Conservation (phyloP, 2,113 vertebrate genomes). For the Paraplagusia blochii region DNA sequence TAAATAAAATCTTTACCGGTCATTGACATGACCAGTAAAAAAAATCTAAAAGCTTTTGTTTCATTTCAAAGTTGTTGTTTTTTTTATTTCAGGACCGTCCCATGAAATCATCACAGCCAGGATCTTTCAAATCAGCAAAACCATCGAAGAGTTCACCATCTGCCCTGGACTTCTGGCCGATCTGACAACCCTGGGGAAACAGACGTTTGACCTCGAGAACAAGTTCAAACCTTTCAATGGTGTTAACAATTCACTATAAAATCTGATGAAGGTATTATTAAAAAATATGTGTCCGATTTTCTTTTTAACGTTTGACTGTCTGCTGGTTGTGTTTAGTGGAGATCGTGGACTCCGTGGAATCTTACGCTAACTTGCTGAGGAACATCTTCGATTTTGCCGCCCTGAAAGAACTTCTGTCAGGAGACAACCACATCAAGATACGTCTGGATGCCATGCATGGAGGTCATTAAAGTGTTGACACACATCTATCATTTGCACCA, state of each 20-base stretch:
- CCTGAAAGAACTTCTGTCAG: slow-evolving; percentile 89
- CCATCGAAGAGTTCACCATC: slow-evolving; percentile 91
- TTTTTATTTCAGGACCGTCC: slow-evolving; percentile 65
- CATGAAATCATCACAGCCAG: slow-evolving; percentile 85
- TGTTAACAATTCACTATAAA: too few relatives aligned
- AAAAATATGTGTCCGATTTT: background rate
- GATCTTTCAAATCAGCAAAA: slow-evolving; percentile 96
- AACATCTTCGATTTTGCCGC: slow-evolving; percentile 93
- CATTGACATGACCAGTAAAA: too few relatives aligned
- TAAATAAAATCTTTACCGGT: too few relatives aligned
- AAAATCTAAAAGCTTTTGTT: too few relatives aligned
- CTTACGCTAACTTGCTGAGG: slow-evolving; percentile 89
- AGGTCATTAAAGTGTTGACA: too few relatives aligned
- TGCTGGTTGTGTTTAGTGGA: slow-evolving; percentile 78
- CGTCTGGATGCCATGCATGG: slow-evolving; percentile 94
- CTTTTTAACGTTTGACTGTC: background rate
- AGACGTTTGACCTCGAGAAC: slow-evolving; percentile 95
- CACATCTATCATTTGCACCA: too few relatives aligned
- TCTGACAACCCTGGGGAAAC: slow-evolving; percentile 86
- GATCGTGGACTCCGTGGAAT: slow-evolving; percentile 93
- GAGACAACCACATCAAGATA: slow-evolving; percentile 86
- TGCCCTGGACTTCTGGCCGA: slow-evolving; percentile 90
- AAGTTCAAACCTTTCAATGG: slow-evolving; percentile 98
- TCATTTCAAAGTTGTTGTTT: background rate
- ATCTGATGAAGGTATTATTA: background rate